Evolutionary conservation across 2,797 vertebrate species (phyloP).

Genomic region (Sorex maritimensis): DNA sequence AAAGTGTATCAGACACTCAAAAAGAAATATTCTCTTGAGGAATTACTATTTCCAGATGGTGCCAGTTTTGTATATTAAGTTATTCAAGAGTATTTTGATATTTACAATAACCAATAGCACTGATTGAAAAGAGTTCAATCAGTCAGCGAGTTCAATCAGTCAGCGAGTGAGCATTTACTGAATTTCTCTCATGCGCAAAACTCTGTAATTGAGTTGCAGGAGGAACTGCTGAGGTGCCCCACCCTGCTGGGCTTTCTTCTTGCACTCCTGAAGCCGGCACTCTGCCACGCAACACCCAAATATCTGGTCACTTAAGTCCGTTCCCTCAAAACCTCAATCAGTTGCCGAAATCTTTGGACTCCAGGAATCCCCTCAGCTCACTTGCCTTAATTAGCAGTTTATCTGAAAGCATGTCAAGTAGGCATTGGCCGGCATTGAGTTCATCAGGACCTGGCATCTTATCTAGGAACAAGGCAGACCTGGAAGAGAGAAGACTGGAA

Average conservation of each 20-base stretch:
- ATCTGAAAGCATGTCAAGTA: conserved; percentile 43
- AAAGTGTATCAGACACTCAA: neutral
- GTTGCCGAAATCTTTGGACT: conserved; percentile 43
- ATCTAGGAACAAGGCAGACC: neutral
- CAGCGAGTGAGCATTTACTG: conserved; percentile 62
- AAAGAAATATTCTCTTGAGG: conserved; percentile 12
- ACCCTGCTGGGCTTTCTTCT: conserved; percentile 44
- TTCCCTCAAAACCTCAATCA: conserved; percentile 62
- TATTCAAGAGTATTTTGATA: conserved; percentile 46
- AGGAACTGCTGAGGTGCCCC: neutral
- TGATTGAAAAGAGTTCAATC: conserved; percentile 46
- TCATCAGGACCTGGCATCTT: neutral
- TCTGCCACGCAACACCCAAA: conserved; percentile 58
- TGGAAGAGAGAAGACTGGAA: neutral
- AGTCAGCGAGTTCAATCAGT: conserved; percentile 56
- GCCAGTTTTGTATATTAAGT: conserved; percentile 37
- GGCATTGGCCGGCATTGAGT: neutral
- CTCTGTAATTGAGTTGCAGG: conserved; percentile 49
- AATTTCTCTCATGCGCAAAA: conserved; percentile 69
- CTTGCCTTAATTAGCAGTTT: conserved; percentile 62
- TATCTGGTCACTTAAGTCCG: conserved; percentile 71
- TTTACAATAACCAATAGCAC: conserved; percentile 54
- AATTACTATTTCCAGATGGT: conserved; percentile 19
- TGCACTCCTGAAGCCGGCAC: conserved; percentile 51
- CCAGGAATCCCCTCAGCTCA: conserved; percentile 28